Evolutionary conservation across 2,113 vertebrate species (phyloP), one percentile per base, ranked within the genome.

Genomic region (Deroptyus accipitrinus): DNA sequence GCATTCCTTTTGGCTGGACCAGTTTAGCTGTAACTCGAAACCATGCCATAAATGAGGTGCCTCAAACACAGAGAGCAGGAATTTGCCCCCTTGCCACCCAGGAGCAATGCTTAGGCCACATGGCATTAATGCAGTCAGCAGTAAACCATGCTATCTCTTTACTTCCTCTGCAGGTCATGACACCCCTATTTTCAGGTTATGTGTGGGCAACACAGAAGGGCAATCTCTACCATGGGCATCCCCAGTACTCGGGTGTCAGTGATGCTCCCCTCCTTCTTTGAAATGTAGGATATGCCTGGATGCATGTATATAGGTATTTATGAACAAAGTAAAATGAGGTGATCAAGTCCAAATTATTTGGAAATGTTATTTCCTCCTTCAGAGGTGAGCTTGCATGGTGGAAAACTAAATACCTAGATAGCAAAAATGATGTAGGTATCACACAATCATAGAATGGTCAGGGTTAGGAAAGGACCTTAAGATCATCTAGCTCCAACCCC

Each of bases 1-100:
- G 35, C 39, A 24, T 72, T 91, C 17, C 4, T 55, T 83, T 73
- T n/a, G 42, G 44, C 24, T 57, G 49, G 44, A 79, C 49, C 75
- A 83, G 42, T 63, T 76, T 23, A 80, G 48, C 68, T 76, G 82
- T 54, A 93, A 95, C 63, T 37, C 57, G 79, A 93, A 88, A 73
- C 75, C 7, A 1, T 16, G 13, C 19, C 30, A 31, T 62, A 83
- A 90, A 83, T 54, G 24, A 85, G 35, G 44, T 90, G 75, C 44
- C 57, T 93, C 68, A 72, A 89, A 87, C 48, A 86, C 11, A 80
- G 51, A 69, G 20, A 63, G 57, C 31, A 72, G 70, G 48, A 90
- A 88, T 93, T 91, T 76, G 66, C 62, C 52, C 74, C 84, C 66
- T 72, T 93, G 75, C 75, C 82, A 94, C 82, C 78, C 85, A 85